These are phyloP conservation scores for Catamblyrhynchus diadema DNA, from an alignment of 2,797 vertebrate species.

Conservation along the genomic window DNA sequence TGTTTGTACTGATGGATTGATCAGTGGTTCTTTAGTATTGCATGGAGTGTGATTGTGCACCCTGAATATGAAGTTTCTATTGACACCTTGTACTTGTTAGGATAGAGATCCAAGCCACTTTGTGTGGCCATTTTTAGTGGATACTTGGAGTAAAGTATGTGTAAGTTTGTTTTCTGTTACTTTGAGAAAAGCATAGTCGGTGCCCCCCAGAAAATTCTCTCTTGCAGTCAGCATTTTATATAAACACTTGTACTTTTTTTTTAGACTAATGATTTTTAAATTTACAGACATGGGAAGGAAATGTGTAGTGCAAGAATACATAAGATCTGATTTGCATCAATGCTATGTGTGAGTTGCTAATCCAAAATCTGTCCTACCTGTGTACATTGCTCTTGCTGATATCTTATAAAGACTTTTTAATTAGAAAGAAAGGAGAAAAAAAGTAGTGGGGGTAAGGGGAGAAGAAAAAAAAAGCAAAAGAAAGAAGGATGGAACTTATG, in stretches of 20 bases:
- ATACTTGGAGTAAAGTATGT: neutral
- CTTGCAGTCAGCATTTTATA: neutral
- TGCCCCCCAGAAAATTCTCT: neutral
- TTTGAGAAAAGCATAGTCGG: neutral
- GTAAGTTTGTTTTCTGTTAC: neutral
- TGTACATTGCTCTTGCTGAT: neutral
- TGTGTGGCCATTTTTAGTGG: neutral
- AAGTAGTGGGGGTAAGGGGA: accelerated
- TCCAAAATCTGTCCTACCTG: neutral
- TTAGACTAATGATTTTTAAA: neutral
- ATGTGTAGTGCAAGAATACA: neutral
- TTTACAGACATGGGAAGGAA: neutral
- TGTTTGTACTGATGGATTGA: conserved; percentile 31
- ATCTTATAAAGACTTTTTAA: neutral
- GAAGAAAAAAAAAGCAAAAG: neutral
- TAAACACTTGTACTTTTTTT: neutral
- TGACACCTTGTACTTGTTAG: neutral
- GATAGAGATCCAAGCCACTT: neutral
- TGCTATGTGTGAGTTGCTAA: neutral
- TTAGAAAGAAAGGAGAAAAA: neutral
- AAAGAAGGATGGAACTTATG: neutral
- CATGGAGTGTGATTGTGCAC: neutral
- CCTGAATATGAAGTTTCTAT: accelerated
- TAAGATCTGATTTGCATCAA: neutral
- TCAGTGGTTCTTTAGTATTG: neutral